Base-by-base conservation (phyloP, 2,797 vertebrate species). In the Cygnus olor region DNA sequence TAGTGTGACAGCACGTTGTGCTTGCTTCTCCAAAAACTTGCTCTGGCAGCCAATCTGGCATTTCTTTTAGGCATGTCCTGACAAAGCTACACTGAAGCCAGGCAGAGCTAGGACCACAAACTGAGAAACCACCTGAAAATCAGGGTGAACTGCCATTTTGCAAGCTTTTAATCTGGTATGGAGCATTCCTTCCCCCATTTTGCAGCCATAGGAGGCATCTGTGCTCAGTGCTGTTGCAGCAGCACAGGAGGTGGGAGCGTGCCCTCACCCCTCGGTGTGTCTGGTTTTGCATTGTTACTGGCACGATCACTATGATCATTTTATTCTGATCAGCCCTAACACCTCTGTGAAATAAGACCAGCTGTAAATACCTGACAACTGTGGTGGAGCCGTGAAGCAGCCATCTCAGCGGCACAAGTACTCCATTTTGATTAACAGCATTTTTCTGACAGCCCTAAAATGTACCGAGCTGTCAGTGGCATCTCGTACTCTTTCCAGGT, bases 391-490 rank as follows among this genome's bases (percentile, higher is more conserved):
- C 36, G 27, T 77, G 56, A 80, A 21, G 6, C 25, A 42, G 32
- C 28, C 49, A 36, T 24, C 56, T 13, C 8, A 11, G 47, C 73
- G 61, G 14, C 74, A 54, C 21, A 2, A 58, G 77, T 58, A 69
- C 51, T 32, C 56, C 51, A 12, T 24, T 90, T 15, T 57, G 88
- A 96, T 83, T 60, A 91, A 85, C 40, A 85, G 17, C 19, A 7
- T 92, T 96, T 95, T 88, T 70, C 79, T 94, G 71, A 60, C 80
- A 85, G 82, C 93, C 89, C 84, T 93, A 60, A 89, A 82, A 95
- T 40, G 17, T 88, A 32, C 73, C 30, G 84, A 94, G 78, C 70
- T 58, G 45, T 79, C 17, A 5, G 82, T 96, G 74, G 30, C 76
- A 53, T 88, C 92, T 81, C 92, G 22, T 83, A 22, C 83, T 90